These are phyloP conservation scores for Rhopalosiphum nymphaeae DNA, from an alignment of 2,888 invertebrate genomes.

Conservation along the genomic window DNA sequence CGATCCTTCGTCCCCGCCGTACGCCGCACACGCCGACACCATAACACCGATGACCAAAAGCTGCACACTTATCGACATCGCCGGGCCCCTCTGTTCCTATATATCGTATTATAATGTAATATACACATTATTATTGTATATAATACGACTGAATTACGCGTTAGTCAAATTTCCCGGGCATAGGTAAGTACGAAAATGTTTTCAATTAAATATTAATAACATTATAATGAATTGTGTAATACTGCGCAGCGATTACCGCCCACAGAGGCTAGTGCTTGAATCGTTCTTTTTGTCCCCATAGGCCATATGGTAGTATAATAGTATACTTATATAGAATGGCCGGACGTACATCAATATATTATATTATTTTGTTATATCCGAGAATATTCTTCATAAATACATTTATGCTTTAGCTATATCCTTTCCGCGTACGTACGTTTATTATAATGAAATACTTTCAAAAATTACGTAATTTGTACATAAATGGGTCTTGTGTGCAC, in stretches of 20 bases:
- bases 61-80: neutral
- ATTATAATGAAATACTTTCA: no score
- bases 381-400: no score
- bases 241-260: neutral
- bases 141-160: neutral
- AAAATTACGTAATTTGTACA: no score
- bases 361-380: no score
- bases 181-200: neutral
- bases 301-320: no score
- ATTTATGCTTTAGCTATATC: no score
- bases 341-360: no score
- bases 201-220: neutral
- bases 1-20: slow-evolving; percentile 25
- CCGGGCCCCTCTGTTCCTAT: neutral
- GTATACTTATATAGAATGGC: no score
- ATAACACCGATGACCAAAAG: slow-evolving; percentile 14
- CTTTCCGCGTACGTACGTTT: no score
- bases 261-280: no score
- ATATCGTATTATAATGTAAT: neutral
- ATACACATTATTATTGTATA: neutral
- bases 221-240: neutral
- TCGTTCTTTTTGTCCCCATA: no score
- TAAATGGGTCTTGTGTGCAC: no score
- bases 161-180: neutral
- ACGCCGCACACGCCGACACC: slow-evolving; percentile 12